Evolutionary conservation across 1,140 invertebrate species (phyloP), one percentile per base, ranked within the genome.

Genomic region (Rhagoletis zephyria): DNA sequence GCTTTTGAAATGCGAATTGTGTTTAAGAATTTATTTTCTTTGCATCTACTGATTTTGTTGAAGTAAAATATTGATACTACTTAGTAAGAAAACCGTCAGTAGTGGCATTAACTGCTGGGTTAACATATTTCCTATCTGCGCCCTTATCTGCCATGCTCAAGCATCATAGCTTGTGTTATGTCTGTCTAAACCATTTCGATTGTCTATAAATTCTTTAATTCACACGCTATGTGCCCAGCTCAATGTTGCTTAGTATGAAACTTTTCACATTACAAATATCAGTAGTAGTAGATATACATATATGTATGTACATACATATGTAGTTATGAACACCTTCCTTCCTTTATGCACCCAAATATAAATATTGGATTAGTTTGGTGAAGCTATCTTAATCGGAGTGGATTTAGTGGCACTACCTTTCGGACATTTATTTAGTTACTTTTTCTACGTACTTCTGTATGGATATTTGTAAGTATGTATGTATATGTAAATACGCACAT

Each of bases 101-200:
- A 1, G 30, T 30, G 10, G 51, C 16, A 14, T 63, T 63, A 14
- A 14, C n/a, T 63, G 12, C n/a, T 63, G 61, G n/a, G 61, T 5
- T 14, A 1, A 7, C 51, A 10, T n/a, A n/a, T n/a, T n/a, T n/a
- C n/a, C 51, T 30, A 56, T 56, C 51, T 42, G 42, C 65, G 42
- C 0, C 63, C 40, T 85, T 45, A 63, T 16, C 16, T 63, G n/a
- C 7, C 60, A 85, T 85, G 85, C 59, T 16, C 60, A 48, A 85
- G 30, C 30, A 42, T 85, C 85, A 85, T 87, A 87, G 40, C 64
- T 87, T 70, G 67, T 86, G 87, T 87, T 89, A 87, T 88, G 87
- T 88, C 77, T 90, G 89, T 88, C 77, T 90, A 89, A 91, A 90
- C 90, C 89, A 87, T 89, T 91, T 91, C 91, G 91, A 90, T 90